Percentiles rank a stretch among this genome's conserved stretches.
These are phyloP conservation scores for Galleria mellonella DNA, from an alignment of 1,140 invertebrate species.

Conservation along the genomic window DNA sequence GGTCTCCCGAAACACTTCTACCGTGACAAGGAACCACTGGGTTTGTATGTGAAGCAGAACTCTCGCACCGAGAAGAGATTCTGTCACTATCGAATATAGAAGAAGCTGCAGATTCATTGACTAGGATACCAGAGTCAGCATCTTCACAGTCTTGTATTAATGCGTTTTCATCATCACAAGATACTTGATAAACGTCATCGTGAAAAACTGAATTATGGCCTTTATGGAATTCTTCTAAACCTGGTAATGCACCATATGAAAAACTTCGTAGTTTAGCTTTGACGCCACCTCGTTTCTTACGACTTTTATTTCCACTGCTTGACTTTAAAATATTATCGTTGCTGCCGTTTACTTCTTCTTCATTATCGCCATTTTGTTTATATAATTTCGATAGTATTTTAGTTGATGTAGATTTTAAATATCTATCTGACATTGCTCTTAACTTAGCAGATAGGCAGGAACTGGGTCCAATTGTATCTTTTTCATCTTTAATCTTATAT, in stretches of 20 bases:
- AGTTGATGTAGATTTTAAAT: slow-evolving; percentile 81
- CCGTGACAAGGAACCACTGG: slow-evolving; percentile 54
- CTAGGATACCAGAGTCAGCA: slow-evolving; percentile 84
- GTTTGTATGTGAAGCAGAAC: slow-evolving; percentile 71
- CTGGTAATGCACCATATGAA: slow-evolving; percentile 83
- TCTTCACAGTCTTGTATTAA: slow-evolving; percentile 77
- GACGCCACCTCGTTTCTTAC: slow-evolving; percentile 67
- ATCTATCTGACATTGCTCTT: slow-evolving; percentile 82
- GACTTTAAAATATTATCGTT: slow-evolving; percentile 47
- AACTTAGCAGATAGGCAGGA: slow-evolving; percentile 81
- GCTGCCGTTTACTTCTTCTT: slow-evolving; percentile 27
- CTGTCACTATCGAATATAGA: slow-evolving; percentile 79
- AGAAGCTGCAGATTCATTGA: slow-evolving; percentile 81
- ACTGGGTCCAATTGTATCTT: slow-evolving; percentile 70
- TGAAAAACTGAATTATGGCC: slow-evolving; percentile 77
- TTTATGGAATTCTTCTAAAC: slow-evolving; percentile 81
- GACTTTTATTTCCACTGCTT: slow-evolving; percentile 58
- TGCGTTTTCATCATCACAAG: slow-evolving; percentile 77
- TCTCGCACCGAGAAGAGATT: slow-evolving; percentile 74
- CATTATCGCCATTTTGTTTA: slow-evolving; percentile 59
- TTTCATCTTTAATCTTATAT: slow-evolving; percentile 61
- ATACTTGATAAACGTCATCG: slow-evolving; percentile 68
- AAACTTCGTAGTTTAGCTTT: slow-evolving; percentile 82
- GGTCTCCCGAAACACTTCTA: slow-evolving; percentile 67
- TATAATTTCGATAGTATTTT: slow-evolving; percentile 82